A percentile compares a stretch with the other conserved stretches of the same genome.
Conservation (phyloP, 2,113 vertebrate genomes). For the Hypocryptadius cinnamomeus region DNA sequence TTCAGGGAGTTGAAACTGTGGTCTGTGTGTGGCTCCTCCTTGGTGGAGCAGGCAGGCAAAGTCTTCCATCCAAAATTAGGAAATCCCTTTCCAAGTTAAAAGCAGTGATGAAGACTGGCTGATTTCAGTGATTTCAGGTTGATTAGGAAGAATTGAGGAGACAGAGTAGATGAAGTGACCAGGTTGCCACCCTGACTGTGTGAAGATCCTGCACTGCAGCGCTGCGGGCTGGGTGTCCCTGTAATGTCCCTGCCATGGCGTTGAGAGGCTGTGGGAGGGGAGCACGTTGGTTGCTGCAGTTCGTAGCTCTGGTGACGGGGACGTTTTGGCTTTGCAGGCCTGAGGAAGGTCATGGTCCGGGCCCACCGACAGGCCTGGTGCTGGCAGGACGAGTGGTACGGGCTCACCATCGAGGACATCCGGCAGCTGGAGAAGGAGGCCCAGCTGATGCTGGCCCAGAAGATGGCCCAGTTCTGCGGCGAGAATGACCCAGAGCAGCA, state of each 20-base stretch:
- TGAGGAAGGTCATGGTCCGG: slow-evolving; percentile 93
- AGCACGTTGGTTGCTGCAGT: rapidly evolving
- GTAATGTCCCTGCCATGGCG: rapidly evolving
- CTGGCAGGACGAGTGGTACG: slow-evolving; percentile 98
- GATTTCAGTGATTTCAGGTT: neutral
- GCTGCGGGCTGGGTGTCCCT: neutral
- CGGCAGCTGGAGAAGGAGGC: slow-evolving; percentile 93
- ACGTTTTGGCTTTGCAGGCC: slow-evolving; percentile 60
- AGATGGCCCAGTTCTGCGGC: slow-evolving; percentile 88
- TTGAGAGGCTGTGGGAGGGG: neutral
- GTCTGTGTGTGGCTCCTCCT: neutral
- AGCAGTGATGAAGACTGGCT: neutral
- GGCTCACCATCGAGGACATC: slow-evolving; percentile 95
- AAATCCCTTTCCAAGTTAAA: neutral
- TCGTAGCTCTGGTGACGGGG: neutral
- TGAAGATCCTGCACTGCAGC: neutral
- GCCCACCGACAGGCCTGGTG: slow-evolving; percentile 99
- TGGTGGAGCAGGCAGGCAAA: neutral
- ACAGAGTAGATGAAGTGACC: neutral
- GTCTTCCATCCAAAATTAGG: neutral
- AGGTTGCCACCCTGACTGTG: rapidly evolving
- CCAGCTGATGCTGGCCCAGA: slow-evolving; percentile 87
- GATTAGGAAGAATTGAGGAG: neutral
- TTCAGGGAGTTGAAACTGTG: neutral
- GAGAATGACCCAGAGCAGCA: slow-evolving; percentile 72